A percentile compares a stretch with the other conserved stretches of the same genome.
These are phyloP conservation scores for Drosophila anomalata DNA, from an alignment of 2,888 invertebrate species.

Conservation along the genomic window DNA sequence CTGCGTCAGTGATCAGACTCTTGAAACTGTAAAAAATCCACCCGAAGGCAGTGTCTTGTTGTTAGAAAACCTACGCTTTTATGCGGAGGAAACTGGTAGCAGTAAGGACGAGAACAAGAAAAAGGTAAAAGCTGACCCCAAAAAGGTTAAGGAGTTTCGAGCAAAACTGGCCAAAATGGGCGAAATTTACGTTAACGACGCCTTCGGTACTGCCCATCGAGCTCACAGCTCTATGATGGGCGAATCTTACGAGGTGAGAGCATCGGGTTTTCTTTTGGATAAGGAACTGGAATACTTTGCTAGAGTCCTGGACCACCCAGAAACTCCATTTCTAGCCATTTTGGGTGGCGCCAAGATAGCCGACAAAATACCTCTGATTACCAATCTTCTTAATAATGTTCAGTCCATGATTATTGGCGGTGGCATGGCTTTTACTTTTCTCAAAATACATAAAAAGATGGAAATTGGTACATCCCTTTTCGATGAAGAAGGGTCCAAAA, in stretches of 20 bases:
- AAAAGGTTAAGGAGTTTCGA: slow-evolving; percentile 91
- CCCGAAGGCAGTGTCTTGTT: slow-evolving; percentile 93
- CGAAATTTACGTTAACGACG: slow-evolving; percentile 99
- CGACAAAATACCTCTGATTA: slow-evolving; percentile 98
- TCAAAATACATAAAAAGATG: slow-evolving; percentile 95
- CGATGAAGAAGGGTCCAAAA: slow-evolving; percentile 97
- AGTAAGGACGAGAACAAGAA: slow-evolving; percentile 94
- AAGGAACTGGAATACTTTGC: slow-evolving; percentile 99
- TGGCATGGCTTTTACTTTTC: slow-evolving; percentile 99
- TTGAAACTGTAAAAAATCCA: slow-evolving; percentile 94
- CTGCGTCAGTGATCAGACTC: slow-evolving; percentile 96
- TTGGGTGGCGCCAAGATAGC: slow-evolving; percentile 99
- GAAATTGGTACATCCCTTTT: slow-evolving; percentile 97
- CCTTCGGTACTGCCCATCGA: slow-evolving; percentile 97
- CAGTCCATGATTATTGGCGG: slow-evolving; percentile 99
- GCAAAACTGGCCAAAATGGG: slow-evolving; percentile 95
- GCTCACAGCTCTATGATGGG: slow-evolving; percentile 98
- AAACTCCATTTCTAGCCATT: slow-evolving; percentile 98
- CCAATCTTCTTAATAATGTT: slow-evolving; percentile 98
- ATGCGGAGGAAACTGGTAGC: slow-evolving; percentile 99
- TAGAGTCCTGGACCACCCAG: slow-evolving; percentile 97
- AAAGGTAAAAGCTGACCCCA: slow-evolving; percentile 95
- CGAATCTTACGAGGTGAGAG: slow-evolving; percentile 94
- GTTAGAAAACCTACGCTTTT: slow-evolving; percentile 97
- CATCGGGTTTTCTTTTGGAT: slow-evolving; percentile 97